A percentile compares a stretch with the other conserved stretches of the same genome.
Evolutionary conservation across 2,797 vertebrate species (phyloP).

Genomic region (Trematomus bernacchii): DNA sequence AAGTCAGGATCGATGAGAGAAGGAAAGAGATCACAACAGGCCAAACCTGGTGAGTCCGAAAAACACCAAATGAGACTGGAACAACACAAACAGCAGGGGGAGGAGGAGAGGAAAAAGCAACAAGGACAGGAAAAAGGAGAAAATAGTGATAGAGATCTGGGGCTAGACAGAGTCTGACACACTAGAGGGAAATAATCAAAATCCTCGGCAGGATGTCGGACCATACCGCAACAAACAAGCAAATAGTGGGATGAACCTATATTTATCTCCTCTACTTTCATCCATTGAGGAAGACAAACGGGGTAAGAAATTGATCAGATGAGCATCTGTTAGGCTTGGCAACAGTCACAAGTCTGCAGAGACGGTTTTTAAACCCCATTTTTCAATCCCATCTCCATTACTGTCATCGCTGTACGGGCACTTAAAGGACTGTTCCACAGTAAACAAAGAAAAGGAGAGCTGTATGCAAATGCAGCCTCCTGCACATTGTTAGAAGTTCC

Average conservation of each 20-base stretch:
- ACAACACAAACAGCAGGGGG: slow-evolving; percentile 68
- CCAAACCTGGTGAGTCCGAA: slow-evolving; percentile 57
- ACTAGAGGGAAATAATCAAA: slow-evolving; percentile 71
- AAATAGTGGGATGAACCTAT: slow-evolving; percentile 76
- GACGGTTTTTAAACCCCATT: slow-evolving; percentile 75
- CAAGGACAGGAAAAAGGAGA: slow-evolving; percentile 19
- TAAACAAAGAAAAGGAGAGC: slow-evolving; percentile 40
- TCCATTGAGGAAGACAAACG: slow-evolving; percentile 74
- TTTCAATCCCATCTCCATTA: slow-evolving; percentile 79
- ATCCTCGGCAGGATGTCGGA: slow-evolving; percentile 64
- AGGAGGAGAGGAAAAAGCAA: slow-evolving; percentile 18
- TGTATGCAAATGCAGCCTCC: slow-evolving; percentile 59
- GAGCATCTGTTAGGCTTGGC: slow-evolving; percentile 80
- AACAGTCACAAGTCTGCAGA: slow-evolving; percentile 75
- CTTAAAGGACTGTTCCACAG: slow-evolving; percentile 62
- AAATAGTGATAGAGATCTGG: slow-evolving; percentile 60
- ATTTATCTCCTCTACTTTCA: slow-evolving; percentile 77
- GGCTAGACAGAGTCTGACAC: slow-evolving; percentile 55
- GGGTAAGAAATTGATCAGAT: slow-evolving; percentile 79
- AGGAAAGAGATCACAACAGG: slow-evolving; percentile 63
- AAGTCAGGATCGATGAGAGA: slow-evolving; percentile 47
- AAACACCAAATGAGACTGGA: slow-evolving; percentile 62
- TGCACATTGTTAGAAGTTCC: slow-evolving; percentile 44
- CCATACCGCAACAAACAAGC: slow-evolving; percentile 64
- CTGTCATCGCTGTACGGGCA: slow-evolving; percentile 65